A percentile compares a stretch with the other conserved stretches of the same genome.
Evolutionary conservation across 2,888 invertebrate species (phyloP).

Genomic region (Pristionchus fissidentatus): DNA sequence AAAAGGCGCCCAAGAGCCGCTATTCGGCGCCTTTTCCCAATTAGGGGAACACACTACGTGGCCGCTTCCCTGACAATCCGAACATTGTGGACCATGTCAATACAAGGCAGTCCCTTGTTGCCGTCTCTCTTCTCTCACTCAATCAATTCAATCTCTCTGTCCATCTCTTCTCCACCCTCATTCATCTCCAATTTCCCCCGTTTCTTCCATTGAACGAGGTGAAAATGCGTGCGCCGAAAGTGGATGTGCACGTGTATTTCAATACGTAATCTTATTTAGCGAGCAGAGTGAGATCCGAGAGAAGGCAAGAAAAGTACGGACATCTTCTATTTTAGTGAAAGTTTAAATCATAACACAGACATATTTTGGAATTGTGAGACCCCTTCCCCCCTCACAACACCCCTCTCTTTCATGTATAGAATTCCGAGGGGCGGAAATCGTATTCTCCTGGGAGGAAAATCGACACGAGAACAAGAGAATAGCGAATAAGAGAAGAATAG

Average conservation of each 20-base stretch:
- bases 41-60: no score
- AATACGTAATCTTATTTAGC: no score
- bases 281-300: background rate
- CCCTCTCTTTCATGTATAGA: constrained; percentile 16
- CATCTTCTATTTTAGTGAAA: no score
- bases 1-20: no score
- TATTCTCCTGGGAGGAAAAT: constrained; percentile 30
- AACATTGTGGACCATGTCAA: no score
- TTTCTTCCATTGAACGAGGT: background rate
- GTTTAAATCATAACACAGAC: no score
- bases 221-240: background rate
- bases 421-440: constrained; percentile 32
- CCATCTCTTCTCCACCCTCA: background rate
- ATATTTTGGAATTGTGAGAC: no score
- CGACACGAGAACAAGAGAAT: background rate
- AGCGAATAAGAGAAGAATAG: background rate
- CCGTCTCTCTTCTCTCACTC: background rate
- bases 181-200: no score
- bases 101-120: no score
- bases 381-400: background rate
- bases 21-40: no score
- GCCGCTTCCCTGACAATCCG: no score
- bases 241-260: background rate
- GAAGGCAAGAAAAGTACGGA: background rate
- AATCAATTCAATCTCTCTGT: background rate